phyloP scores from a whole-genome alignment of 2,113 vertebrate genomes.

The Axis porcinus region DNA sequence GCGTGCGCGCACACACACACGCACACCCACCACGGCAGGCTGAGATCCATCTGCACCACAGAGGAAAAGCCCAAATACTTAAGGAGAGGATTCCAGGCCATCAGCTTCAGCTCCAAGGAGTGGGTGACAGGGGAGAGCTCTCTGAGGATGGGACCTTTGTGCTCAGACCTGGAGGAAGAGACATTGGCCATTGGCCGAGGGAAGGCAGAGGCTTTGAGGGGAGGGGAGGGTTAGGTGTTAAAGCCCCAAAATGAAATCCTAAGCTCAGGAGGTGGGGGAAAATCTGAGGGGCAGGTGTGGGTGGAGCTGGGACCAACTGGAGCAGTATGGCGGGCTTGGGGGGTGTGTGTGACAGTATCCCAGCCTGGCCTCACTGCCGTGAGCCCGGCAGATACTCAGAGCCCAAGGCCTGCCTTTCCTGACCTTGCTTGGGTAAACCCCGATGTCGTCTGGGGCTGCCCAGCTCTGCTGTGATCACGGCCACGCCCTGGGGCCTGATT shows the following conservation, averaged over 20 bases:
- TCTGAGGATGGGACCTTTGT: not conserved
- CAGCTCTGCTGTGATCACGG: not conserved
- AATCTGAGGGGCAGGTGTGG: not conserved
- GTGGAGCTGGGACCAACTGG: not conserved
- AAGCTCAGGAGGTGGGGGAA: not conserved
- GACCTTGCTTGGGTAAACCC: not conserved
- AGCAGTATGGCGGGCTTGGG: not conserved
- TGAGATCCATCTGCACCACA: not conserved
- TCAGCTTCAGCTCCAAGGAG: not conserved
- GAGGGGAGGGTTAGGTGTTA: not conserved
- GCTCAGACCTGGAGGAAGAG: not conserved
- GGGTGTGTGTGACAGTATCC: not conserved
- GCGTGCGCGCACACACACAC: fast-evolving
- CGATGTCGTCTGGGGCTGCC: not conserved
- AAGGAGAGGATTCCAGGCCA: not conserved
- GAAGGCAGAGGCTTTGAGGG: not conserved
- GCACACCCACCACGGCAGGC: fast-evolving
- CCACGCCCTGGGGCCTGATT: not conserved
- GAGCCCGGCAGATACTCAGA: not conserved
- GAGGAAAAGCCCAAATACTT: not conserved
- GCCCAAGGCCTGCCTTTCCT: not conserved
- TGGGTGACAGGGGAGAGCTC: not conserved
- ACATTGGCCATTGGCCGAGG: not conserved
- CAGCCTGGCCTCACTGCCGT: too few species aligned
- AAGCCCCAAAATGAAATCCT: not conserved